These are phyloP conservation scores for Paraescarpia echinospica DNA, from an alignment of 1,140 invertebrate genomes.

Conservation along the genomic window DNA sequence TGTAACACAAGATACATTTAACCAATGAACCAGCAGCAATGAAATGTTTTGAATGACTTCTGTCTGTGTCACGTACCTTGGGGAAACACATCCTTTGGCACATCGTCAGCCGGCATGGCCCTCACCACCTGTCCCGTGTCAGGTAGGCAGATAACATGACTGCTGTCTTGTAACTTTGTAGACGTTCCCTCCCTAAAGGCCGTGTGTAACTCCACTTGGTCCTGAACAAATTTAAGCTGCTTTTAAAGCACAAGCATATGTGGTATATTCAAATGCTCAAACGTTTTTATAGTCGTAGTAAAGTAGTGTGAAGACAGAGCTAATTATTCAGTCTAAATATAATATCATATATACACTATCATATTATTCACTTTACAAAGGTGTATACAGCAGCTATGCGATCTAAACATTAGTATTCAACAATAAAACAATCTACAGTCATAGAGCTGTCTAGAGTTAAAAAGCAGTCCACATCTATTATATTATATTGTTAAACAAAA, in stretches of 20 bases:
- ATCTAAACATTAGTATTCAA: too few relatives aligned
- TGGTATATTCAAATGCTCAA: background rate
- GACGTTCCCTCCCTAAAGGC: constrained; percentile 12
- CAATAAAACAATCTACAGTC: too few relatives aligned
- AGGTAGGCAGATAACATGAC: constrained; percentile 48
- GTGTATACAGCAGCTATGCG: too few relatives aligned
- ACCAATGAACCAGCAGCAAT: too few relatives aligned
- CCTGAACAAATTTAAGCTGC: background rate
- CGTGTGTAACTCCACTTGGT: constrained; percentile 40
- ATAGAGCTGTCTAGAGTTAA: too few relatives aligned
- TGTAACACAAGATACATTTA: too few relatives aligned
- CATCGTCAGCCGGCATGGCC: constrained; percentile 52
- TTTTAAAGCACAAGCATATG: background rate
- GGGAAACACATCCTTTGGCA: constrained; percentile 51
- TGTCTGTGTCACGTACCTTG: constrained; percentile 25
- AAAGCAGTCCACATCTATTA: too few relatives aligned
- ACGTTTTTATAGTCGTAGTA: background rate
- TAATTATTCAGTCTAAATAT: background rate
- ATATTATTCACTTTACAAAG: too few relatives aligned
- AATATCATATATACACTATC: too few relatives aligned
- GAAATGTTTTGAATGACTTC: too few relatives aligned
- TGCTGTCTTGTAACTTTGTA: constrained; percentile 27
- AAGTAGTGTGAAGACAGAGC: background rate
- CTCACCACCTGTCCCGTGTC: constrained; percentile 59
- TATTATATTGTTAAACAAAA: too few relatives aligned